A percentile compares a stretch with the other conserved stretches of the same genome.
Conservation (phyloP, 2,888 invertebrate genomes). For the Drosophila lacicola region DNA sequence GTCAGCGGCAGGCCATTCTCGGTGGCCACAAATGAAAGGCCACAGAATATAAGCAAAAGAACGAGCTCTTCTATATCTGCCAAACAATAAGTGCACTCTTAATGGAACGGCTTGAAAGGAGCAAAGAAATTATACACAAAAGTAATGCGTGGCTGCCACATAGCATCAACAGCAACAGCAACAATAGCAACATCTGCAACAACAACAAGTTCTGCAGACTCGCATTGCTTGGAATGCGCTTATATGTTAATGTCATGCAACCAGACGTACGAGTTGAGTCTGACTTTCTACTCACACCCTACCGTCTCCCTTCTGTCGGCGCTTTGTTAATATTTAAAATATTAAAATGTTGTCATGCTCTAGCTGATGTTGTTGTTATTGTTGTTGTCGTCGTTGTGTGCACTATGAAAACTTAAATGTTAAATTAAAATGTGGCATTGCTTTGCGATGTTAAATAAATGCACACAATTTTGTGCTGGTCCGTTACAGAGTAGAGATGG, state of each 20-base stretch:
- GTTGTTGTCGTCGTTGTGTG: slow-evolving; percentile 10
- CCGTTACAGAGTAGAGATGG: slow-evolving; percentile 1
- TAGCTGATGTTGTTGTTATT: slow-evolving; percentile 23
- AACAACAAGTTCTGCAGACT: slow-evolving; percentile 6
- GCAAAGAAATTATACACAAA: slow-evolving; percentile 65
- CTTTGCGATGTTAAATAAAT: slow-evolving; percentile 6
- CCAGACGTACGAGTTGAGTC: slow-evolving; percentile 15
- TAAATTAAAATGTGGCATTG: slow-evolving; percentile 37
- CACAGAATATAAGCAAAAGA: slow-evolving; percentile 7
- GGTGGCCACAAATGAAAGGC: slow-evolving; percentile 34
- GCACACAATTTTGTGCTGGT: slow-evolving; percentile 31
- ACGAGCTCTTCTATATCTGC: slow-evolving; percentile 13
- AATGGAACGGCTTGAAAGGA: slow-evolving; percentile 34
- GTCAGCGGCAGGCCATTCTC: slow-evolving; percentile 16
- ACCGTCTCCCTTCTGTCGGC: slow-evolving; percentile 15
- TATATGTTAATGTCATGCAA: slow-evolving; percentile 54
- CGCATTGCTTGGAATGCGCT: slow-evolving; percentile 32
- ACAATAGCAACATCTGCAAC: slow-evolving; percentile 3
- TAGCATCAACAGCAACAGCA: slow-evolving; percentile 25
- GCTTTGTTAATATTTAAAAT: slow-evolving; percentile 62
- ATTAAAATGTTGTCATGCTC: slow-evolving; percentile 56
- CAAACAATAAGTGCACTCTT: slow-evolving; percentile 32
- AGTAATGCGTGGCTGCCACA: slow-evolving; percentile 54
- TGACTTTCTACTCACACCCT: neutral
- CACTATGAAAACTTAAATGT: slow-evolving; percentile 45